Evolutionary conservation across 2,888 invertebrate genomes (phyloP).

Genomic region (Caenorhabditis drosophilae): DNA sequence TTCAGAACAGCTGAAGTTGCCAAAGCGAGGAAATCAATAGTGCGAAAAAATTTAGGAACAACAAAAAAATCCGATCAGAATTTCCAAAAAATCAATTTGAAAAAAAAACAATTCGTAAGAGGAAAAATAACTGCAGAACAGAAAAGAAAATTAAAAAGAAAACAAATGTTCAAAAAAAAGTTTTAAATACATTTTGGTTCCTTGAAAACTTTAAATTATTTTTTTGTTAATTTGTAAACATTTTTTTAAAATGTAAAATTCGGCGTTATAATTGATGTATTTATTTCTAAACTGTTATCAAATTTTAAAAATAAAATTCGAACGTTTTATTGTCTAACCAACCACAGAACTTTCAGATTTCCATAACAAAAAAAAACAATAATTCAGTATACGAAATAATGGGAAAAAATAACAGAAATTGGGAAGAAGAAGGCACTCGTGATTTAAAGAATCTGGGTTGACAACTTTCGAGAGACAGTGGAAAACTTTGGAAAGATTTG

Average conservation of each 20-base stretch:
- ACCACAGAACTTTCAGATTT: conserved; percentile 7
- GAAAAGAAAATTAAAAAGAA: conserved; percentile 47
- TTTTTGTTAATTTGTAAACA: not conserved
- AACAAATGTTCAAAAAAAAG: conserved; percentile 46
- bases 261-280: too few species aligned
- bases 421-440: too few species aligned
- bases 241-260: not conserved
- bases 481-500: too few species aligned
- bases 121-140: conserved; percentile 50
- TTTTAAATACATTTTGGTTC: too few species aligned
- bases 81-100: conserved; percentile 52
- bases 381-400: too few species aligned
- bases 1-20: conserved; percentile 20
- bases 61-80: conserved; percentile 26
- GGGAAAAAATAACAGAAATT: too few species aligned
- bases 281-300: too few species aligned
- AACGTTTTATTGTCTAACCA: not conserved
- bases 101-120: conserved; percentile 48
- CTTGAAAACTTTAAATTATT: conserved; percentile 1
- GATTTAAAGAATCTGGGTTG: too few species aligned
- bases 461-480: too few species aligned
- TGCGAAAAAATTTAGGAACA: conserved; percentile 1
- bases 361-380: too few species aligned
- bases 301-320: not conserved
- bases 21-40: conserved; percentile 3